These are phyloP conservation scores for Trachemys scripta DNA, from an alignment of 2,113 vertebrate species.

Conservation along the genomic window DNA sequence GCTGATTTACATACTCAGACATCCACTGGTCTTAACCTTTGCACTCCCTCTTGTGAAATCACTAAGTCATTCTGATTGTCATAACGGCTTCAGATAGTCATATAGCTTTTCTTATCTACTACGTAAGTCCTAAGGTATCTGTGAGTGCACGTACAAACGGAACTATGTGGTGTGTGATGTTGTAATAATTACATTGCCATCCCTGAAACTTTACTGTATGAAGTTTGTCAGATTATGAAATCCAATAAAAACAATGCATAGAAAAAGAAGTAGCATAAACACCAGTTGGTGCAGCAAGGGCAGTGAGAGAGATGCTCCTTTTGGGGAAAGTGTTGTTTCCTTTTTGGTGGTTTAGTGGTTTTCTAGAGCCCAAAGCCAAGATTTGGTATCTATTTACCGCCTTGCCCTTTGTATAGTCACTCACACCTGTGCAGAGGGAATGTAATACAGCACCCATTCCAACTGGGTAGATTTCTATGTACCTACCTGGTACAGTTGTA, in stretches of 20 bases:
- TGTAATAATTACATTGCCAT: neutral
- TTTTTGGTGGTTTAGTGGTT: neutral
- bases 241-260: neutral
- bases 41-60: neutral
- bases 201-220: neutral
- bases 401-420: fast-evolving
- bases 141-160: neutral
- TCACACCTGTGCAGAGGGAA: neutral
- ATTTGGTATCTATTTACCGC: neutral
- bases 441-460: neutral
- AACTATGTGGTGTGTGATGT: neutral
- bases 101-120: neutral
- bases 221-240: neutral
- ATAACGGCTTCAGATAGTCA: neutral
- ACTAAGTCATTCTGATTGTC: neutral
- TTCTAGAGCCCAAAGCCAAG: neutral
- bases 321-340: neutral
- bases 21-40: neutral
- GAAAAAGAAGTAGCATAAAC: neutral
- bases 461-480: neutral
- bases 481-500: neutral
- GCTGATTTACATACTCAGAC: fast-evolving
- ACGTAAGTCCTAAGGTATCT: neutral
- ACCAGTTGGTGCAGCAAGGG: neutral
- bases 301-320: neutral